Evolutionary conservation across 1,140 invertebrate species (phyloP), one percentile per base, ranked within the genome.

Genomic region (Notospermus geniculatus): DNA sequence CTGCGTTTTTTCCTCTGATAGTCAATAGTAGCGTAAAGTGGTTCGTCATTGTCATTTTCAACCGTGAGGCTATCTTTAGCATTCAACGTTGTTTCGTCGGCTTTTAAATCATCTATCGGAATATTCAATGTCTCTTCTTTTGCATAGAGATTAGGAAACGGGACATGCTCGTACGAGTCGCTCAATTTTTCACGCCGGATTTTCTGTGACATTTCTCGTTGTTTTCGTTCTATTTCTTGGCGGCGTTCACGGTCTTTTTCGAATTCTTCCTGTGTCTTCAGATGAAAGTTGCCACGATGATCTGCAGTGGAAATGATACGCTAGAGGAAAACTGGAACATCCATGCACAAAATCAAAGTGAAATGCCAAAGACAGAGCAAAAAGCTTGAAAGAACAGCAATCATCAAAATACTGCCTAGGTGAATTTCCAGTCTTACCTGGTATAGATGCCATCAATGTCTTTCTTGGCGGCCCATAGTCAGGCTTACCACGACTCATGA

Each of bases 381-480:
- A n/a, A n/a, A n/a, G n/a, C n/a, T n/a, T n/a, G n/a, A n/a, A n/a
- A n/a, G n/a, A n/a, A n/a, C n/a, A n/a, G n/a, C n/a, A n/a, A n/a
- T n/a, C n/a, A n/a, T n/a, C n/a, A n/a, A n/a, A n/a, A n/a, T n/a
- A n/a, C n/a, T n/a, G n/a, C n/a, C n/a, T n/a, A n/a, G n/a, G n/a
- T n/a, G n/a, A n/a, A n/a, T n/a, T n/a, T n/a, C n/a, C n/a, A n/a
- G n/a, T n/a, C 59, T 62, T 32, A 71, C 69, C 69, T n/a, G 59
- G 54, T 28, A 68, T 64, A 0, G 69, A 62, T 2, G 59, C 50
- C 23, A 71, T 59, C 13, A 71, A 50, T n/a, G 66, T 63, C 39
- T 66, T 64, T 54, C 62, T 67, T 5, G 69, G 69, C 53, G 67
- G 67, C 2, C 58, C 32, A 9, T 59, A 52, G 13, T 71, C 61